Conservation (phyloP, 2,888 invertebrate genomes). For the Macropis europaea region DNA sequence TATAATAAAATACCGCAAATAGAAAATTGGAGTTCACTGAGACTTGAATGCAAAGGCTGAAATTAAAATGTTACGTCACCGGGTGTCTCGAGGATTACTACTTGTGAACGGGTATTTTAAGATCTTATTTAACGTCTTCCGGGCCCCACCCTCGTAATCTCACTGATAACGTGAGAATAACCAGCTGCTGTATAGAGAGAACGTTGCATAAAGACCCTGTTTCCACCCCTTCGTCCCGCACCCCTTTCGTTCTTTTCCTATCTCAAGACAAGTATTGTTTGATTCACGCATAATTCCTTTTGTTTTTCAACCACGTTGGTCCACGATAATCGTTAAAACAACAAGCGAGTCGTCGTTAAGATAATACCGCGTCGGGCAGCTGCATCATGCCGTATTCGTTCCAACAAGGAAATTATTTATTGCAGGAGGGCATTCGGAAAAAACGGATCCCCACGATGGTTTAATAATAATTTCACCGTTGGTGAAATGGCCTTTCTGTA, state of each 20-base stretch:
- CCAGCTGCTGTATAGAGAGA: constrained; percentile 49
- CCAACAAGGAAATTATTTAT: no score
- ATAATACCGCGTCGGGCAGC: not conserved
- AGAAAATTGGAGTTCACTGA: constrained; percentile 37
- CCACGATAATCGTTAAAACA: not conserved
- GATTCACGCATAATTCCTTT: constrained; percentile 2
- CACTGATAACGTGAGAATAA: constrained; percentile 62
- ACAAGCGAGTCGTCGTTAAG: not conserved
- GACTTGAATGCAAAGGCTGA: constrained; percentile 22
- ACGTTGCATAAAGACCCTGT: constrained; percentile 15
- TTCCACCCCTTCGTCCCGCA: not conserved
- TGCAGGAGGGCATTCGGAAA: no score
- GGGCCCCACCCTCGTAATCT: constrained; percentile 26
- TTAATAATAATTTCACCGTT: no score
- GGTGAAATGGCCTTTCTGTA: no score
- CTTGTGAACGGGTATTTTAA: constrained; percentile 49
- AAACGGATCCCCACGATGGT: no score
- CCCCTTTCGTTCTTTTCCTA: not conserved
- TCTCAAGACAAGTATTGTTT: constrained; percentile 2
- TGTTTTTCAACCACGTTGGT: not conserved
- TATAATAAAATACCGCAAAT: constrained; percentile 40
- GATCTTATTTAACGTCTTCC: constrained; percentile 57
- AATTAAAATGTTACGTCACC: constrained; percentile 51
- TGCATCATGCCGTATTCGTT: no score
- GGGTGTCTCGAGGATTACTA: constrained; percentile 44